These are phyloP conservation scores for Cygnus olor DNA, from an alignment of 2,797 vertebrate genomes.

Conservation along the genomic window DNA sequence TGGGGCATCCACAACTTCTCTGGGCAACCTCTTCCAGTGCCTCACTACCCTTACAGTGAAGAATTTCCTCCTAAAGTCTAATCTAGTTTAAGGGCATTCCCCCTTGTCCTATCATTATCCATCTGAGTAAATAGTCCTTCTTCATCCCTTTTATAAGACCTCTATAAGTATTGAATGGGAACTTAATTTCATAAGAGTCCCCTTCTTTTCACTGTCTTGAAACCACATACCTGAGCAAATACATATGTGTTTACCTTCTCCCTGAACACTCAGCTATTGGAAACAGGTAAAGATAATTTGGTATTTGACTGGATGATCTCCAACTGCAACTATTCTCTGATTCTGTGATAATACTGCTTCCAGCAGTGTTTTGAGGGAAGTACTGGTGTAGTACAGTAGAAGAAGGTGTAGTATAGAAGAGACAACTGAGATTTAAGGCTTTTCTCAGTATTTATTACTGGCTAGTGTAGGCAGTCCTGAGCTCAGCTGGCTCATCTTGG, in stretches of 20 bases:
- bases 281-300: not conserved
- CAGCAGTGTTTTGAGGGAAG: not conserved
- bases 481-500: not conserved
- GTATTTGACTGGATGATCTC: not conserved
- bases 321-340: not conserved
- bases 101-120: too few relatives aligned
- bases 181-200: not conserved
- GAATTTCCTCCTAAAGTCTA: too few relatives aligned
- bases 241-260: not conserved
- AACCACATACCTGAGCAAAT: not conserved
- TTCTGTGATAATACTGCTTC: not conserved
- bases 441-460: not conserved
- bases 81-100: too few relatives aligned
- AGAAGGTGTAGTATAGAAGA: too few relatives aligned
- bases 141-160: too few relatives aligned
- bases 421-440: accelerated
- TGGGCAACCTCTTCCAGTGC: too few relatives aligned
- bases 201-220: not conserved
- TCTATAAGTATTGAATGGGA: too few relatives aligned
- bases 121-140: too few relatives aligned
- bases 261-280: not conserved
- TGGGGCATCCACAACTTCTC: too few relatives aligned
- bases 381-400: too few relatives aligned
- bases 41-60: too few relatives aligned
- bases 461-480: not conserved